phyloP scores from a whole-genome alignment of 2,797 vertebrate species.

The Antennarius maculatus region DNA sequence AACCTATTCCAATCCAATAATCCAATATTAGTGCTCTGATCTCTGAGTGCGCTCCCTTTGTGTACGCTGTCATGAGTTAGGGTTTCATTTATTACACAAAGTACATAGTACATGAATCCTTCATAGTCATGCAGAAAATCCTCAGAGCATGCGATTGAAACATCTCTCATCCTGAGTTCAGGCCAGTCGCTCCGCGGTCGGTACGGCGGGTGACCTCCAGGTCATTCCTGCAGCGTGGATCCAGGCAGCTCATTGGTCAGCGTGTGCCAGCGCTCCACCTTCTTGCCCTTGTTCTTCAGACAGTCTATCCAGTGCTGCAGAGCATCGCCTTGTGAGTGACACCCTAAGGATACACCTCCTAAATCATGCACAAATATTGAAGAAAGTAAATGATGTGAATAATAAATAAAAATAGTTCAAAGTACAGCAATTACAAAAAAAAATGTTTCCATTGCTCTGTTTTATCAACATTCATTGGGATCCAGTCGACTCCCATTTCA shows the following conservation, averaged over 20 bases:
- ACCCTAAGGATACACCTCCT: conserved; percentile 88
- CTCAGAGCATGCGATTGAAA: conserved; percentile 59
- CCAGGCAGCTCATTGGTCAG: conserved; percentile 91
- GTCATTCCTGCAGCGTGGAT: conserved; percentile 80
- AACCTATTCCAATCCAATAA: conserved; percentile 25
- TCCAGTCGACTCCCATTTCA: too few relatives aligned
- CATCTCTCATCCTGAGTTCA: conserved; percentile 33
- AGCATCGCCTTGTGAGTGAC: conserved; percentile 86
- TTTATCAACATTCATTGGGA: background rate
- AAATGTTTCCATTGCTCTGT: background rate
- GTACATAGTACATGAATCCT: conserved; percentile 46
- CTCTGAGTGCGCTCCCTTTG: conserved; percentile 27
- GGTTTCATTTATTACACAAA: conserved; percentile 56
- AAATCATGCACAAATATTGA: conserved; percentile 11
- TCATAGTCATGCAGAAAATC: conserved; percentile 67
- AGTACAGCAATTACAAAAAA: too few relatives aligned
- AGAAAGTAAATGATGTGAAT: background rate
- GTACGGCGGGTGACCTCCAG: conserved; percentile 8
- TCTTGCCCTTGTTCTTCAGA: conserved; percentile 86
- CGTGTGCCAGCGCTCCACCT: conserved; percentile 91
- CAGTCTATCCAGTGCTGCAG: conserved; percentile 91
- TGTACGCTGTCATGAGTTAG: conserved; percentile 23
- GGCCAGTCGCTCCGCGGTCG: conserved; percentile 15
- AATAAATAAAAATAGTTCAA: too few relatives aligned
- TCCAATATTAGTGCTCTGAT: conserved; percentile 18